phyloP scores from a whole-genome alignment of 2,888 invertebrate species.

The Xanthia togata region DNA sequence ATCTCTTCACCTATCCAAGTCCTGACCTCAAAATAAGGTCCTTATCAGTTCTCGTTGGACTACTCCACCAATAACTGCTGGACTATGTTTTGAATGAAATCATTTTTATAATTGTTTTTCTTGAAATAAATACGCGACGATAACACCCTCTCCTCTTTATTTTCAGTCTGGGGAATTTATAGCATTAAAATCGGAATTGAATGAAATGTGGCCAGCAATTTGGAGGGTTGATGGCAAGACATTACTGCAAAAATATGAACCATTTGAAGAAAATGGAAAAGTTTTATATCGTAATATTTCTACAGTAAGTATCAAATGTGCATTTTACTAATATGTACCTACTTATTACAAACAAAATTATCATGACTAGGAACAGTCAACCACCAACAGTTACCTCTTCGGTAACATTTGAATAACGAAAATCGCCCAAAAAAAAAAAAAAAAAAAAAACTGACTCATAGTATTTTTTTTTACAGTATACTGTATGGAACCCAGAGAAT shows the following conservation, averaged over 20 bases:
- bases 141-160: conserved; percentile 53
- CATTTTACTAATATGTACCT: not conserved
- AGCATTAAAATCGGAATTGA: conserved; percentile 95
- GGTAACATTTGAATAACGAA: not conserved
- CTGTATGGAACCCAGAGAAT: conserved; percentile 95
- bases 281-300: conserved; percentile 96
- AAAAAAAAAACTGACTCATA: too few species aligned
- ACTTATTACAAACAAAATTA: not conserved
- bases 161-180: conserved; percentile 97
- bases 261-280: conserved; percentile 95
- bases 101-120: not conserved
- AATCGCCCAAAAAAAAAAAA: too few species aligned
- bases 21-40: not conserved
- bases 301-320: conserved; percentile 91
- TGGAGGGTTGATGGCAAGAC: conserved; percentile 98
- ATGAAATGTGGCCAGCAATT: conserved; percentile 95
- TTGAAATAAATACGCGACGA: not conserved
- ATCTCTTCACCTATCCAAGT: not conserved
- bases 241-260: conserved; percentile 95
- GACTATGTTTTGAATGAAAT: not conserved
- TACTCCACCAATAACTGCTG: too few species aligned
- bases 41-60: not conserved
- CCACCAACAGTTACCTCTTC: not conserved
- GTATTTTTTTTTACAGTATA: conserved; percentile 90
- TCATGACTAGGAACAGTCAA: not conserved